Evolutionary conservation across 2,888 invertebrate genomes (phyloP), one percentile per base, ranked within the genome.

Genomic region (Tortricodes alternella): DNA sequence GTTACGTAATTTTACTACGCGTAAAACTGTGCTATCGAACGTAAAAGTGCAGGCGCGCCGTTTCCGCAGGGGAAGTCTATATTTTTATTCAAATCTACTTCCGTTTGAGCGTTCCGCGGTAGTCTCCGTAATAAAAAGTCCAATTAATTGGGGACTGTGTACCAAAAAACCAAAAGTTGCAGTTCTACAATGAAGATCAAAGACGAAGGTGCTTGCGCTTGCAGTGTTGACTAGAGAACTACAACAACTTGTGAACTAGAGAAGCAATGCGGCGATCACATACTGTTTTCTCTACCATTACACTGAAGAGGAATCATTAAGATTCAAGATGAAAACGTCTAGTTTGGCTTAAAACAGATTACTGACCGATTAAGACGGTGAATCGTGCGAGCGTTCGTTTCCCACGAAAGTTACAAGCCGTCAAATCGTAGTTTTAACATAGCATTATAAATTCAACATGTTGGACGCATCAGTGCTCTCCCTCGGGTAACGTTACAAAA

Each of bases 31-130:
- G 46, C 21, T 29, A 18, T 29, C 23, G 21, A 15, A 49, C 55
- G 55, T 60, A 63, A 68, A 64, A 64, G 43, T 64, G 71, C 75
- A 75, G 80, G 75, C 64, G 76, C 63, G 73, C 61, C 74, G 66
- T 66, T 87, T 89, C 89, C 89, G 86, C 72, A 70, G 78, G 82
- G 89, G 89, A 87, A 88, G 75, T 80, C 86, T 81, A 84, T 85
- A 80, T 82, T 84, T 68, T 68, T 73, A 89, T 89, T 89, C 71
- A 86, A 88, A 89, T 86, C 76, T 67, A 72, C 73, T 84, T 89
- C 89, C 89, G 84, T 53, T 50, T 59, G 41, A 53, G 68, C 38
- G 29, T 18, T 34, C 13, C 18, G 7, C n/a, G 27, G 8, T 35
- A 9, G 15, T 43, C 27, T 39, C 21, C 23, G 32, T 23, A 15